A percentile compares a stretch with the other conserved stretches of the same genome.
phyloP scores from a whole-genome alignment of 2,888 invertebrate species.

The Yponomeuta cagnagella region DNA sequence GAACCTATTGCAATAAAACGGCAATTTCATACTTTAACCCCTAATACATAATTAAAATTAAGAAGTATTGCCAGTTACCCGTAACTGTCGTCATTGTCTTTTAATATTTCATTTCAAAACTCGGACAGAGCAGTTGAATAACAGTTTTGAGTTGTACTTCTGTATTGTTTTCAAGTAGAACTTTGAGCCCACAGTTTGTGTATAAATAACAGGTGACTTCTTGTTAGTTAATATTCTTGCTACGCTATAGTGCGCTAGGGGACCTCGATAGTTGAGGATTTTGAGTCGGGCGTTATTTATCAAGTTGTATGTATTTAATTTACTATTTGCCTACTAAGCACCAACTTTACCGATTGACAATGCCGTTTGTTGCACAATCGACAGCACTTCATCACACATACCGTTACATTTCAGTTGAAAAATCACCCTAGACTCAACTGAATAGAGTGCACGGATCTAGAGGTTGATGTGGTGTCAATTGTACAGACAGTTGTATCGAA shows the following conservation, averaged over 20 bases:
- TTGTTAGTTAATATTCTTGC: conserved; percentile 24
- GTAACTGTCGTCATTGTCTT: not conserved
- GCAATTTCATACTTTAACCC: too few species aligned
- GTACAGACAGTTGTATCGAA: too few species aligned
- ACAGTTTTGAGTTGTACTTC: not conserved
- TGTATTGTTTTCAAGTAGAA: not conserved
- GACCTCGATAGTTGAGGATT: not conserved
- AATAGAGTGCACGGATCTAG: too few species aligned
- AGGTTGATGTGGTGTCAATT: too few species aligned
- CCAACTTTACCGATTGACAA: not conserved
- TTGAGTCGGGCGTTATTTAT: not conserved
- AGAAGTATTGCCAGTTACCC: too few species aligned
- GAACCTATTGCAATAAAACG: too few species aligned
- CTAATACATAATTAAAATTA: too few species aligned
- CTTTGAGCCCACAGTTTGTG: conserved; percentile 18
- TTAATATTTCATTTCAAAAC: not conserved
- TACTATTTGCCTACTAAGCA: not conserved
- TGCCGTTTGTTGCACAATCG: not conserved
- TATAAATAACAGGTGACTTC: conserved; percentile 43
- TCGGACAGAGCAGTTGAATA: not conserved
- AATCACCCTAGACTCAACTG: too few species aligned
- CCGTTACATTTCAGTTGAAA: too few species aligned
- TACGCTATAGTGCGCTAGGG: not conserved
- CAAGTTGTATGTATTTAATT: not conserved
- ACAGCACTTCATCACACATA: too few species aligned